Base-by-base conservation (phyloP, 2,888 invertebrate genomes). In the Temnothorax unifasciatus region DNA sequence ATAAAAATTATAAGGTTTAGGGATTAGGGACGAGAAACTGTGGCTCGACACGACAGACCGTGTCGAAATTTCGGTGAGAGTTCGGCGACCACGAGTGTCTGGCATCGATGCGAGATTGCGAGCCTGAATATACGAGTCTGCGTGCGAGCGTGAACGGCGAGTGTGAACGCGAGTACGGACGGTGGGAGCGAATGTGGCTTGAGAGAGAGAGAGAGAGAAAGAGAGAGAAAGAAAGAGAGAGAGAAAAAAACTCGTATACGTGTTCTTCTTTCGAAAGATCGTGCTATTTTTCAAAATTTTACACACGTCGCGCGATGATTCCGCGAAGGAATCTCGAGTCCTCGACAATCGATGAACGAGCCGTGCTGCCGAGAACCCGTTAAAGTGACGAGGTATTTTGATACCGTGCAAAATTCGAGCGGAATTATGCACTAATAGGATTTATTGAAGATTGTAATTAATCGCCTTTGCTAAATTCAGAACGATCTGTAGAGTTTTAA, bases 1-100 rank as follows among this genome's bases (percentile, higher is more conserved):
- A 95, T 94, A 94, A 95, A 95, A 95, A 96, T 94, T 95, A 92
- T 94, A 94, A 95, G 94, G 93, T 94, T 94, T 94, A 94, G 94
- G 93, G 88, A 92, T 92, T 93, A 94, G 91, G 91, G 83, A 86
- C 81, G 81, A 82, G 73, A 88, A 88, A 88, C 47, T 86, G 88
- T 83, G 89, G 83, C 76, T 75, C 86, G 86, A 87, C 85, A 89
- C 86, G 79, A 79, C 76, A 76, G 86, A 89, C 86, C 90, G 89
- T 85, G 79, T 69, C 79, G 88, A 89, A 85, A 90, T 88, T 91
- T 87, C 84, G 84, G 86, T 89, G 88, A 90, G 88, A 90, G 88
- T 88, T 89, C 79, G 86, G 86, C 85, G 73, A 85, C 88, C 85
- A 83, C 66, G 85, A 83, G 83, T 75, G 44, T 64, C 21, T 66